Base-by-base conservation (phyloP, 1,140 invertebrate species). In the Zaprionus taronus region DNA sequence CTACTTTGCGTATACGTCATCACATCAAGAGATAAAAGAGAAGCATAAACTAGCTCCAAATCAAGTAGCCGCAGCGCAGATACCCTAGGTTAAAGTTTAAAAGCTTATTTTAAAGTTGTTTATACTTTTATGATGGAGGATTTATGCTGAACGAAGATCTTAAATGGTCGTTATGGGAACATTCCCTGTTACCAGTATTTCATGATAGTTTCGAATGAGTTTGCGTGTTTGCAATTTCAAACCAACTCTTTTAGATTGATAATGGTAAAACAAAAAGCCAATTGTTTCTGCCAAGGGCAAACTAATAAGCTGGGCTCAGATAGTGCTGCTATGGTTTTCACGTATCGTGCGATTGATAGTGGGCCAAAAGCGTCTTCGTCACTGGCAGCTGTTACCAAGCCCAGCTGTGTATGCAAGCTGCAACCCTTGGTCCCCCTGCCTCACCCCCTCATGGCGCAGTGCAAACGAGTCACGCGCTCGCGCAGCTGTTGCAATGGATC, bases 1-100 rank as follows among this genome's bases (percentile, higher is more conserved):
- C 44, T 60, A 80, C 72, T 28, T 57, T 80, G 81, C 81, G 81
- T 83, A 80, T 83, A 84, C 81, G 81, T 84, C 81, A 83, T 77
- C 31, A 31, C 14, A n/a, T 17, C 24, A 47, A 14, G 26, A 36
- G 22, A 60, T 41, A 51, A 60, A 41, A 38, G 4, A 6, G 28
- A 65, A 41, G 15, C 31, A 55, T 4, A 34, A 41, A 60, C 4
- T 5, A 24, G 6, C 20, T 24, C 11, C 11, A 51, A 12, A 12
- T 24, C 4, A 11, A 14, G 14, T 51, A 51, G 20, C 1, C 17
- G 12, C 9, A 14, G 12, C 0, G 4, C 4, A 7, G 0, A 51
- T 24, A 51, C 47, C 47, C 20, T 51, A 20, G 47, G 7, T 22
- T 4, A 0, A 49, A 14, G 17, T 22, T 49, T 41, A 15, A 5